A percentile compares a stretch with the other conserved stretches of the same genome.
phyloP scores from a whole-genome alignment of 1,140 invertebrate species.

The Zophobas morio region DNA sequence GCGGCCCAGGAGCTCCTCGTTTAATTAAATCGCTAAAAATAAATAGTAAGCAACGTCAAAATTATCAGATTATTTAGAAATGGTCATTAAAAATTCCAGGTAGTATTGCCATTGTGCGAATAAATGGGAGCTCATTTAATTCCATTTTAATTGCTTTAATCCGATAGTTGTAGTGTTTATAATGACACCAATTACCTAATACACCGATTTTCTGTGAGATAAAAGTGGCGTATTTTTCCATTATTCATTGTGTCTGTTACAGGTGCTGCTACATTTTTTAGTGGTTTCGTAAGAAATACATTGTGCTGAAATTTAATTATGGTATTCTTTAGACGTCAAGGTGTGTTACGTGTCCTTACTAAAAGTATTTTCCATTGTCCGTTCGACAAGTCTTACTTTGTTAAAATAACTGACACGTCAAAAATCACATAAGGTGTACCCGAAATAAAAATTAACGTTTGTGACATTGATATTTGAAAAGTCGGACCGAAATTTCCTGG shows the following conservation, averaged over 20 bases:
- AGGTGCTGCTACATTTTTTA: constrained; percentile 16
- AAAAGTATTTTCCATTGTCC: constrained; percentile 14
- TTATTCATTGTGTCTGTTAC: constrained; percentile 11
- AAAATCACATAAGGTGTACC: constrained; percentile 8
- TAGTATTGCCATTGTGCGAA: neutral
- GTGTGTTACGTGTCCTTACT: constrained; percentile 24
- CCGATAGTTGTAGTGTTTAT: constrained; percentile 10
- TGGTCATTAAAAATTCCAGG: constrained; percentile 4
- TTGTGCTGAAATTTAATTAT: constrained; percentile 17
- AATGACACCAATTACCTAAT: constrained; percentile 4
- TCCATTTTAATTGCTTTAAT: constrained; percentile 19
- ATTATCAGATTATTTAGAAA: constrained; percentile 6
- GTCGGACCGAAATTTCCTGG: neutral
- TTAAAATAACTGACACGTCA: constrained; percentile 30
- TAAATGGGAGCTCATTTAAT: neutral
- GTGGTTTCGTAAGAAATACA: constrained; percentile 23
- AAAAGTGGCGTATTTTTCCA: neutral
- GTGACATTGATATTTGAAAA: constrained; percentile 30
- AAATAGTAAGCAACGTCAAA: neutral
- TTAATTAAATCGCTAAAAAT: constrained; percentile 29
- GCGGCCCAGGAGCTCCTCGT: neutral
- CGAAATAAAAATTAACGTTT: constrained; percentile 11
- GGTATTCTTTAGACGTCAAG: constrained; percentile 8
- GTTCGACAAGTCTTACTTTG: neutral
- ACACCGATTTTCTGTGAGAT: constrained; percentile 8